Conservation (phyloP, 2,797 vertebrate species). For the Hirundo rustica region DNA sequence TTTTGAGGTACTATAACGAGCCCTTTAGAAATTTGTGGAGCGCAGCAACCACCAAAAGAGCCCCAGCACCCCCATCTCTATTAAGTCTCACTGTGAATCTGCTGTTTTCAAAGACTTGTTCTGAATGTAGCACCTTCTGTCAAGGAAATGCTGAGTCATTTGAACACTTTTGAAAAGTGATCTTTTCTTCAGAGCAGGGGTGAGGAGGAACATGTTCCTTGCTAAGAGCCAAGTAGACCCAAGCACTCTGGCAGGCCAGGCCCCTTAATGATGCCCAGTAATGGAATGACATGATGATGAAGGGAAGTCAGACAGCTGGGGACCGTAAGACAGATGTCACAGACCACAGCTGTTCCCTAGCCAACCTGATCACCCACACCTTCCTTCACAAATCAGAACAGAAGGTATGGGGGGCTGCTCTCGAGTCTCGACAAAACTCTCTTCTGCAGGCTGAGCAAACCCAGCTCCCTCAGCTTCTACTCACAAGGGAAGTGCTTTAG, state of each 20-base stretch:
- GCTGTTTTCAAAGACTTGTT: not conserved
- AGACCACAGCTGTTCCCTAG: not conserved
- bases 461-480: not conserved
- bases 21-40: not conserved
- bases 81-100: not conserved
- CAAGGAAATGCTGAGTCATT: not conserved
- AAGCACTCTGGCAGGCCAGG: not conserved
- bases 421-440: not conserved
- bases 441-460: not conserved
- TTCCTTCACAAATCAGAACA: not conserved
- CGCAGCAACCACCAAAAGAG: not conserved
- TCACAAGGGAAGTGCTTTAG: not conserved
- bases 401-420: not conserved
- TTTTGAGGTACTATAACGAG: fast-evolving
- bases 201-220: not conserved
- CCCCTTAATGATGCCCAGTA: not conserved
- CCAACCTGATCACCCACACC: not conserved
- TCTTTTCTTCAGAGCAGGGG: not conserved
- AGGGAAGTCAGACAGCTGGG: not conserved
- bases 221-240: not conserved
- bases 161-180: not conserved
- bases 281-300: not conserved
- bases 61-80: not conserved
- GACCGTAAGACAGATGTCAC: not conserved
- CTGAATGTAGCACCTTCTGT: not conserved